Evolutionary conservation across 2,113 vertebrate species (phyloP).

Genomic region (Pygathrix nemaeus): DNA sequence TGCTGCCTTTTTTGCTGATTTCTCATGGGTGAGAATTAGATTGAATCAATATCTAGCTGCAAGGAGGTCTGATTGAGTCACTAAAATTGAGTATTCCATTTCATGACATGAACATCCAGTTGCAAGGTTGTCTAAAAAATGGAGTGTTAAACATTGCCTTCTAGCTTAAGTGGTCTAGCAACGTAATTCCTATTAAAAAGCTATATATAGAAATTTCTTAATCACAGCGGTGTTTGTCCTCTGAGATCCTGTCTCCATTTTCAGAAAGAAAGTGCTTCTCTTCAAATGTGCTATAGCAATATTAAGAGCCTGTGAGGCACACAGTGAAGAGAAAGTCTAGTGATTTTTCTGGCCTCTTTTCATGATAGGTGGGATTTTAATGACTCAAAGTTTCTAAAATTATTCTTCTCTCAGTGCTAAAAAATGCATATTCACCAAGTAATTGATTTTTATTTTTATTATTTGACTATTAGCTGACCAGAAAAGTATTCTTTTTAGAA

Average conservation of each 20-base stretch:
- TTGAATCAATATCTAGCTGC: not conserved
- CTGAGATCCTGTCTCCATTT: not conserved
- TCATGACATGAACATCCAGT: not conserved
- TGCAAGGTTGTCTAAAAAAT: not conserved
- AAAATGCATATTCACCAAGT: not conserved
- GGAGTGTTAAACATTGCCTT: not conserved
- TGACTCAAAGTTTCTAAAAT: not conserved
- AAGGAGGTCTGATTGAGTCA: too few species aligned
- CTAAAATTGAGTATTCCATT: not conserved
- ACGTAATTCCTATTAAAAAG: not conserved
- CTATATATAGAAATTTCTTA: not conserved
- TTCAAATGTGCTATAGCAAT: not conserved
- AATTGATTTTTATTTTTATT: not conserved
- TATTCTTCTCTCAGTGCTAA: not conserved
- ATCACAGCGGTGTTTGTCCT: not conserved
- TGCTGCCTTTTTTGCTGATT: not conserved
- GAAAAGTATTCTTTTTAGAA: not conserved
- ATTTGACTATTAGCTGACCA: not conserved
- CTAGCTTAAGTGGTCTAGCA: not conserved
- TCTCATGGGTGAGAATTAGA: not conserved
- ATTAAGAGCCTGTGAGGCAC: not conserved
- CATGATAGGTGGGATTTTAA: not conserved
- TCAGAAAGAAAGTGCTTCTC: not conserved
- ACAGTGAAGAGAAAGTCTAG: not conserved
- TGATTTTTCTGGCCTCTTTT: not conserved